Evolutionary conservation across 2,888 invertebrate species (phyloP), one percentile per base, ranked within the genome.

Genomic region (Helleia helle): DNA sequence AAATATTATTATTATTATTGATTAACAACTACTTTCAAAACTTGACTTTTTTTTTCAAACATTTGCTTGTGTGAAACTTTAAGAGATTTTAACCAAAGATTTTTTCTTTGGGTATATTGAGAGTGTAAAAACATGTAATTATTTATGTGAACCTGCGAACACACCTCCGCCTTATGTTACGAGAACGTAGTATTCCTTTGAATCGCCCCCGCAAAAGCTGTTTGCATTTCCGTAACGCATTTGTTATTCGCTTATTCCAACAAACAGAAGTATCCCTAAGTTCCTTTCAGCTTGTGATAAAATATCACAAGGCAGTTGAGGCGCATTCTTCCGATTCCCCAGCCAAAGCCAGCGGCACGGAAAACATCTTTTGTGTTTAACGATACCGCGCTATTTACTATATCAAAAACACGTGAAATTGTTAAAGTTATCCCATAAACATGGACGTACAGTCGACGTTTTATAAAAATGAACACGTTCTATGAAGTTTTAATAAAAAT

Each of bases 181-280:
- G 56, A 66, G 67, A 57, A 58, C 52, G 56, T 47, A 61, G 60
- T 66, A 66, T 69, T 62, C 68, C 74, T 75, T 79, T 75, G 77
- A 73, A 75, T 73, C 61, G 62, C 61, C 65, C 59, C 58, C 54
- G 71, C 67, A 71, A 77, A 74, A 69, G 67, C 63, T 65, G 64
- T 74, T 70, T 70, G 66, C 66, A 67, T 77, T 74, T 80, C 74
- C 73, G 65, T 56, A 55, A 59, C 61, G 63, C 67, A 72, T 73
- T 75, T 65, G 67, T 66, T 69, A 61, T 58, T 62, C 61, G 70
- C 71, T 75, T 69, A 68, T 71, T 69, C 70, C 70, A 71, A 73
- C 71, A 71, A 71, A 69, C 68, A 53, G 58, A 51, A 65, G 74
- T 70, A 76, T 77, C 62, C 62, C 55, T 56, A 59, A 69, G 68